Evolutionary conservation across 35 echinoderm and acorn worm species (phyloP), one percentile per base, ranked within the genome.

Genomic region (Anneissia japonica): DNA sequence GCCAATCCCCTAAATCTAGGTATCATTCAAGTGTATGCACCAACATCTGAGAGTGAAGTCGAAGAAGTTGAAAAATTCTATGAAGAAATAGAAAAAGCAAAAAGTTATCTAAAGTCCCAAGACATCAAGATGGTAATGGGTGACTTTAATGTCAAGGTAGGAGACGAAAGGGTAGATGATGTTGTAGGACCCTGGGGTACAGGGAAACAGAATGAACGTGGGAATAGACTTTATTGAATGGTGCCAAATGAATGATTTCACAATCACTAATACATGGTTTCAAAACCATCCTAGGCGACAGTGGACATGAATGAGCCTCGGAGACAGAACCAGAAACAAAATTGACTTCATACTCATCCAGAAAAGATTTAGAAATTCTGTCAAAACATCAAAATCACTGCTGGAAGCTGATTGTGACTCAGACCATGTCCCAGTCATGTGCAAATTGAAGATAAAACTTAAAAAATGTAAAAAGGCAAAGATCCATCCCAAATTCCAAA

Each of bases 131-230:
- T 85, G 21, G 72, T 85, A 46, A 34, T 85, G 72, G 83, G 83
- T 38, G 83, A 85, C 35, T 26, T 85, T 21, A 85, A 85, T 74
- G 83, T 36, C 29, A 85, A 85, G 32, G 83, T 85, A 30, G 83
- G 83, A 21, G 23, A 75, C 19, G 83, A 35, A 33, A 85, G 46
- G 74, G 46, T 34, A 28, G 46, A 36, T 14, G 37, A 74, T 6
- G 23, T 73, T 6, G 72, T 85, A 73, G 51, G 46, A 13, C 83
- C 56, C 9, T 64, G 74, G 34, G 83, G 55, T 14, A 7, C 74
- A 30, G 83, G 83, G 1, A 14, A 74, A 73, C 73, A n/a, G 35
- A 74, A 85, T 74, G 83, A 85, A 37, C 10, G 72, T 1, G 56
- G 64, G 28, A 64, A 85, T n/a, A 17, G 19, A 36, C 32, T 84